Evolutionary conservation across 2,113 vertebrate genomes (phyloP), one percentile per base, ranked within the genome.

Genomic region (Ursus arctos): DNA sequence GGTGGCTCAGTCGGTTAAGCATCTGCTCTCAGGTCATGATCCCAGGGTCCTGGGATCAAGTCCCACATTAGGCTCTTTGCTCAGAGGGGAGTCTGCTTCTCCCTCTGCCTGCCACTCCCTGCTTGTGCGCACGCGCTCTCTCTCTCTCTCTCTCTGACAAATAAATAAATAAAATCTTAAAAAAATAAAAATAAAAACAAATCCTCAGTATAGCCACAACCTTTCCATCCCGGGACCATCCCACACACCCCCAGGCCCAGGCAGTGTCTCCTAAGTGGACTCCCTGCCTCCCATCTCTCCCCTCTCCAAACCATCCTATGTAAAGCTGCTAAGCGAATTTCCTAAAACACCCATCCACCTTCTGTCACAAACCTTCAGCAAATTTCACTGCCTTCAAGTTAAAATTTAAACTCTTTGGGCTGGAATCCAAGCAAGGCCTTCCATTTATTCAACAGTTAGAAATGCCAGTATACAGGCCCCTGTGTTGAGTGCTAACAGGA

Each of bases 281-380:
- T 80, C 22, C 51, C 21, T 2, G 2, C 26, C 81, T 94, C 28
- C 59, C 24, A 1, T 47, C 33, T 55, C 19, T 26, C 53, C n/a
- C 14, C 47, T 80, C 81, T 47, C 57, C 49, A 86, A 31, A 40
- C 12, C 47, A 91, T 49, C 72, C 51, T 43, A 19, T 10, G 5
- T 47, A 65, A 2, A 43, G 67, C n/a, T 67, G 15, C 63, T 90
- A 49, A 57, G 8, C 71, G 15, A 43, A 33, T 79, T 74, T 63
- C 53, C 59, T 85, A 43, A 40, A 59, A 69, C 4, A 76, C 43
- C 21, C 57, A 51, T 57, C 15, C 61, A n/a, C 21, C 63, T 72
- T 33, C 55, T 84, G 15, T 61, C 53, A 96, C 86, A 94, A 85
- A 92, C 51, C 33, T 76, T 49, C 76, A 86, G 53, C 57, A 76